These are phyloP conservation scores for Plebejus anna DNA, from an alignment of 2,888 invertebrate genomes.

Conservation along the genomic window DNA sequence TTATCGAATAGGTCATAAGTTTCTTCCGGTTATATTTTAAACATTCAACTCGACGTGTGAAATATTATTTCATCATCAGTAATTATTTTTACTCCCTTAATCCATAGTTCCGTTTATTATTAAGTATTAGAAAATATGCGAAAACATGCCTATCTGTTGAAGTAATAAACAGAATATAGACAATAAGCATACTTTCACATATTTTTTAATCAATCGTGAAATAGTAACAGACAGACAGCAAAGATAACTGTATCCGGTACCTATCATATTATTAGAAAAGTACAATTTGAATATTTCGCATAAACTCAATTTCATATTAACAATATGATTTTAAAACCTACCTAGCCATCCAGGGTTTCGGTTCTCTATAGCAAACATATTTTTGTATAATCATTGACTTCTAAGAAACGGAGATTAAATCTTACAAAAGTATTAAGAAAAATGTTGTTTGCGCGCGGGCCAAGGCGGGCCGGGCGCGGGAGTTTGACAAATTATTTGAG, in stretches of 20 bases:
- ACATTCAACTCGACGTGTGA: conserved; percentile 1
- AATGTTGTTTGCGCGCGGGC: conserved; percentile 53
- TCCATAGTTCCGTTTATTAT: neutral
- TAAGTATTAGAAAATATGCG: neutral
- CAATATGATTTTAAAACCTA: neutral
- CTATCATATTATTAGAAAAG: too few species aligned
- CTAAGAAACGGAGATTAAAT: conserved; percentile 4
- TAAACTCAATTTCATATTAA: neutral
- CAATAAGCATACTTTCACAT: too few species aligned
- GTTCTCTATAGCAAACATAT: neutral
- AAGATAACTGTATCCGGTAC: too few species aligned
- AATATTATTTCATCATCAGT: neutral
- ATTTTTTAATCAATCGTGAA: too few species aligned
- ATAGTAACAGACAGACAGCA: too few species aligned
- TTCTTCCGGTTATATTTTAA: conserved; percentile 14
- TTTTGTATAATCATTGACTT: neutral
- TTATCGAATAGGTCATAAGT: conserved; percentile 29
- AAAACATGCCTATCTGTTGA: too few species aligned
- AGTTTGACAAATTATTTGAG: conserved; percentile 79
- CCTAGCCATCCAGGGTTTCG: neutral
- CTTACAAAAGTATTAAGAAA: conserved; percentile 51
- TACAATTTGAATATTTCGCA: too few species aligned
- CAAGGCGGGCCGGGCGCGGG: conserved; percentile 46
- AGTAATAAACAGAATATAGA: too few species aligned
- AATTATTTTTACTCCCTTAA: neutral